phyloP scores from a whole-genome alignment of 2,113 vertebrate species.

The Nycticorax nycticorax region DNA sequence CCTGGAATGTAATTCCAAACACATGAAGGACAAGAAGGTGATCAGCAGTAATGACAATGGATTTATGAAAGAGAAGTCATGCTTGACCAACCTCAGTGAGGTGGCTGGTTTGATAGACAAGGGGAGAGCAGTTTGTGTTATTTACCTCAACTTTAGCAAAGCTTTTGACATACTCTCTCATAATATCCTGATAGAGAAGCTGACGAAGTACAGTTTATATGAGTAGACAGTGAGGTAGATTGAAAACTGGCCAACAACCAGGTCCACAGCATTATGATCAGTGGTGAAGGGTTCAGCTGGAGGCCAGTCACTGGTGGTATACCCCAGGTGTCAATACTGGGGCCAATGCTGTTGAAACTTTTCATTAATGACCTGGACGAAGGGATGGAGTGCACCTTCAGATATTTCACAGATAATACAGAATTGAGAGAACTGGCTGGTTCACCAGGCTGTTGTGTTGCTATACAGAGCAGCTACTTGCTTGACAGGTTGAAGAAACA shows the following conservation, averaged over 20 bases:
- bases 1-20: not conserved
- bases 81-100: not conserved
- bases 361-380: not conserved
- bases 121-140: not conserved
- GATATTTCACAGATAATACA: not conserved
- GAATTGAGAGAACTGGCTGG: not conserved
- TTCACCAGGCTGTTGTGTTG: not conserved
- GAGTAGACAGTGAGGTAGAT: not conserved
- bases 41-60: not conserved
- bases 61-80: not conserved
- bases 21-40: not conserved
- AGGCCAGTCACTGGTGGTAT: not conserved
- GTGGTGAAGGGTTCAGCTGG: not conserved
- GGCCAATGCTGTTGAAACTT: not conserved
- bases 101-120: not conserved
- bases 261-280: not conserved
- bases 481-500: accelerated
- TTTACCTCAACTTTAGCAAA: not conserved
- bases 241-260: not conserved
- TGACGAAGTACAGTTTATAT: not conserved
- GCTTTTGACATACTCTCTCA: not conserved
- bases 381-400: not conserved
- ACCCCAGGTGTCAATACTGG: not conserved
- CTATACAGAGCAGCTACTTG: not conserved
- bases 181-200: not conserved